Conservation (phyloP, 2,797 vertebrate genomes). For the Sebastes alutus region DNA sequence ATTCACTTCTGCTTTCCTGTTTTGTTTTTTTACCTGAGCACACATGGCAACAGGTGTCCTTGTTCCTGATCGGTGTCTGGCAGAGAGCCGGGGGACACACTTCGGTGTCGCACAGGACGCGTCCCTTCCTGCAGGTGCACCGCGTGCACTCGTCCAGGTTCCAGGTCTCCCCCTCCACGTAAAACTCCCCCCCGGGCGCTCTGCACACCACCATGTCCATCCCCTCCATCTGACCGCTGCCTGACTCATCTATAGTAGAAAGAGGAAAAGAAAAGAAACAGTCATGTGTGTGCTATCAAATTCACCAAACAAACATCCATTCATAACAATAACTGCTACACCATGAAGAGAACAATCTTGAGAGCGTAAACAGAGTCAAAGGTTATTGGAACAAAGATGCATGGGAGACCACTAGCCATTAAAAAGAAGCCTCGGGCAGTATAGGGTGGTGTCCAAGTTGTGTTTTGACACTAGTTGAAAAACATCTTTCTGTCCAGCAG, state of each 20-base stretch:
- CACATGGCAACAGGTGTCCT: slow-evolving; percentile 82
- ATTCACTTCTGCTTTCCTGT: background rate
- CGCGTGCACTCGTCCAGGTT: slow-evolving; percentile 85
- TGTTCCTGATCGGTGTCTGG: slow-evolving; percentile 78
- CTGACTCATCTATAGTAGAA: slow-evolving; percentile 79
- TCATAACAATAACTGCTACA: background rate
- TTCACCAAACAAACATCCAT: slow-evolving; percentile 14
- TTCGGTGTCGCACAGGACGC: slow-evolving; percentile 86
- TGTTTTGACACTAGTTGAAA: slow-evolving; percentile 41
- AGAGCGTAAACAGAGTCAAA: slow-evolving; percentile 1
- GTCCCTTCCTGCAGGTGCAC: slow-evolving; percentile 85
- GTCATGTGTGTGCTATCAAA: slow-evolving; percentile 7
- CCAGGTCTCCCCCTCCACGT: slow-evolving; percentile 88
- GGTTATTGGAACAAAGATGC: slow-evolving; percentile 1
- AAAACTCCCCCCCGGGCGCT: slow-evolving; percentile 84
- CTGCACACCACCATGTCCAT: slow-evolving; percentile 86
- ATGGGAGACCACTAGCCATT: slow-evolving; percentile 11
- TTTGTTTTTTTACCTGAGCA: slow-evolving; percentile 80
- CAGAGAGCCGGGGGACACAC: slow-evolving; percentile 85
- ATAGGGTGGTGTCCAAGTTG: slow-evolving; percentile 3
- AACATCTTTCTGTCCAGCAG: slow-evolving; percentile 51
- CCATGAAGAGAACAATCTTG: background rate
- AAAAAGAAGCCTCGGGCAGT: slow-evolving; percentile 24
- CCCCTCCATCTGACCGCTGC: slow-evolving; percentile 83
- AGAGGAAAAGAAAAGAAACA: background rate